Percentiles rank a stretch among this genome's conserved stretches.
phyloP scores from a whole-genome alignment of 2,888 invertebrate genomes.

The Meta bourneti region DNA sequence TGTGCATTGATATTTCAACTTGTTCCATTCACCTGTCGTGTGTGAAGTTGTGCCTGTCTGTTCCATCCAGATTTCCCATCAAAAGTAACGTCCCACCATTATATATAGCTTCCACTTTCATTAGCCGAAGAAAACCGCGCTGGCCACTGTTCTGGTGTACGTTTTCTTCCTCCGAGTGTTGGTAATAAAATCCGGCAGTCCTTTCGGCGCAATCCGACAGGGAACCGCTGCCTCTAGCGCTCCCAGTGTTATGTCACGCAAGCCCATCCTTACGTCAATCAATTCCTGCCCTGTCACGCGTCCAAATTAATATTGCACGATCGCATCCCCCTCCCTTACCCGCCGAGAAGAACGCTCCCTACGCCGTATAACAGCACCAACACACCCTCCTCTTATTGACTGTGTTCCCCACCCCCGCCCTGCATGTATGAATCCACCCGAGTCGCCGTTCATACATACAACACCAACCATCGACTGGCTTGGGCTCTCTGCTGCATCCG shows the following conservation, averaged over 20 bases:
- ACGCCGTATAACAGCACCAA: slow-evolving; percentile 11
- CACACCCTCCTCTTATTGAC: slow-evolving; percentile 31
- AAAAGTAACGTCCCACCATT: too few relatives aligned
- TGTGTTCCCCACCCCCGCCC: slow-evolving; percentile 3
- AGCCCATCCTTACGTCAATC: slow-evolving; percentile 43
- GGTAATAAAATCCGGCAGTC: not conserved
- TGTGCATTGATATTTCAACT: too few relatives aligned
- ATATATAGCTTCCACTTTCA: too few relatives aligned
- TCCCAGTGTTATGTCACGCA: not conserved
- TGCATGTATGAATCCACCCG: not conserved
- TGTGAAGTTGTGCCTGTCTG: too few relatives aligned
- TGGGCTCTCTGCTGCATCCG: not conserved
- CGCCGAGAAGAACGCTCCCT: not conserved
- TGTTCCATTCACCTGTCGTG: too few relatives aligned
- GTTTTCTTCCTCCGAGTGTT: not conserved
- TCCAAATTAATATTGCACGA: slow-evolving; percentile 51
- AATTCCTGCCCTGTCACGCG: slow-evolving; percentile 37
- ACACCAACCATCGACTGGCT: slow-evolving; percentile 25
- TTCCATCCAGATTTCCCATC: too few relatives aligned
- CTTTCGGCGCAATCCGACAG: too few relatives aligned
- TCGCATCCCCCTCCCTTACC: slow-evolving; percentile 8
- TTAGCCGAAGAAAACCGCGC: too few relatives aligned
- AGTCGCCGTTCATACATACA: slow-evolving; percentile 27
- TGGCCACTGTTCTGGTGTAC: not conserved
- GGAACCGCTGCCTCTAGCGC: not conserved